phyloP scores from a whole-genome alignment of 2,113 vertebrate genomes.

The Cyprinodon tularosa region DNA sequence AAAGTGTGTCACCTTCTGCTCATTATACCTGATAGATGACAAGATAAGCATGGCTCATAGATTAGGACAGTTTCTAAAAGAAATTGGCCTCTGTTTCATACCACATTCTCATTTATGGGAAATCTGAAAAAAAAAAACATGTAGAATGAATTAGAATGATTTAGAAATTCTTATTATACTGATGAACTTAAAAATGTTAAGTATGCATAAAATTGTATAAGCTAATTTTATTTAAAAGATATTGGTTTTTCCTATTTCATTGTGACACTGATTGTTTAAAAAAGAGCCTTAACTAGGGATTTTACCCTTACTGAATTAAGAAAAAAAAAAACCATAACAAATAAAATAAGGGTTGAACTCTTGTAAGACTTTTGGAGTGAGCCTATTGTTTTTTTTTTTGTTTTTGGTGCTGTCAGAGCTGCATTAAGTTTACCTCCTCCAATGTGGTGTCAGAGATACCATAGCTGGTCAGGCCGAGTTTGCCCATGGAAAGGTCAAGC shows the following conservation, averaged over 20 bases:
- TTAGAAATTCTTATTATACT: not conserved
- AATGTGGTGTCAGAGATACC: slow-evolving; percentile 96
- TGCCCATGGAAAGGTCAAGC: slow-evolving; percentile 87
- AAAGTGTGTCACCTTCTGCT: too few relatives aligned
- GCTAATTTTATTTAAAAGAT: not conserved
- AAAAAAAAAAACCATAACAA: not conserved
- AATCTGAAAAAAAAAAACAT: too few relatives aligned
- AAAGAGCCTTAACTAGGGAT: not conserved
- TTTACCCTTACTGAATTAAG: not conserved
- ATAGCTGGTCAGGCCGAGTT: slow-evolving; percentile 92
- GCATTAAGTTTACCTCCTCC: slow-evolving; percentile 87
- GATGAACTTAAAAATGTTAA: not conserved
- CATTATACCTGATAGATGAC: too few relatives aligned
- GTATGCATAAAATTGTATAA: not conserved
- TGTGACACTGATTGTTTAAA: not conserved
- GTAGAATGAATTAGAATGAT: not conserved
- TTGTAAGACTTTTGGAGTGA: not conserved
- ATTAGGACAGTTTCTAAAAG: not conserved
- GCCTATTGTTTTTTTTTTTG: not conserved
- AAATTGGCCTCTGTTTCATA: not conserved
- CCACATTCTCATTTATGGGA: not conserved
- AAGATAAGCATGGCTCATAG: not conserved
- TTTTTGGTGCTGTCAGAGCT: not conserved
- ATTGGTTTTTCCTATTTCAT: not conserved
- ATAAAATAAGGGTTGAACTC: not conserved